Evolutionary conservation across 2,888 invertebrate species (phyloP).

Genomic region (Aelia acuminata): DNA sequence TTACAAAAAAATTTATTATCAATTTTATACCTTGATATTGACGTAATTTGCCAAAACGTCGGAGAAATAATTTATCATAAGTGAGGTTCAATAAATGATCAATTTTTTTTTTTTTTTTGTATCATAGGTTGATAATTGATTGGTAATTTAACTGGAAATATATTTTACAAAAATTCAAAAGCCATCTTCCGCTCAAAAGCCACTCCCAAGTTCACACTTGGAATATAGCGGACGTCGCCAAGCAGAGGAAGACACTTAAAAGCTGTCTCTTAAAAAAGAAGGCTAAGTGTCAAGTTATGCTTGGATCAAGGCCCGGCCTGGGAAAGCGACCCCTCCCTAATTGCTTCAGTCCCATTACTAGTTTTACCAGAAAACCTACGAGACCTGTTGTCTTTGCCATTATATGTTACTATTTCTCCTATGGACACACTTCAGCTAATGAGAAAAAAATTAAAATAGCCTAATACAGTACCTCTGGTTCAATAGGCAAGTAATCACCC

Average conservation of each 20-base stretch:
- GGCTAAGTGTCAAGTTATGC: constrained; percentile 49
- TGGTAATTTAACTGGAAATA: too few species aligned
- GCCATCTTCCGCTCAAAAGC: too few species aligned
- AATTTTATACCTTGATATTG: too few species aligned
- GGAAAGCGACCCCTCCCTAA: neutral
- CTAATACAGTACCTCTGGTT: too few species aligned
- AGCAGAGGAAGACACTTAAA: constrained; percentile 22
- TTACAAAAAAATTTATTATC: too few species aligned
- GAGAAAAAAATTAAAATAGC: neutral
- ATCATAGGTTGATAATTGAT: too few species aligned
- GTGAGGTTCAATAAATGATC: too few species aligned
- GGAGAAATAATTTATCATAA: too few species aligned
- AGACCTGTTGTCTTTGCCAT: neutral
- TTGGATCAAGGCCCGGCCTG: neutral
- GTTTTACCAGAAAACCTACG: constrained; percentile 18
- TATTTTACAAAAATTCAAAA: too few species aligned
- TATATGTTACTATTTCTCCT: neutral
- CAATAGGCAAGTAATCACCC: too few species aligned
- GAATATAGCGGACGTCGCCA: neutral
- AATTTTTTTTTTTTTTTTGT: too few species aligned
- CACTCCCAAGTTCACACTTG: neutral
- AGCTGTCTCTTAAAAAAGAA: neutral
- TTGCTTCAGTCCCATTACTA: constrained; percentile 12
- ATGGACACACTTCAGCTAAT: neutral
- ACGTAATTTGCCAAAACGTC: too few species aligned